Conservation (phyloP, 1,140 invertebrate species). For the Papilio helenus region DNA sequence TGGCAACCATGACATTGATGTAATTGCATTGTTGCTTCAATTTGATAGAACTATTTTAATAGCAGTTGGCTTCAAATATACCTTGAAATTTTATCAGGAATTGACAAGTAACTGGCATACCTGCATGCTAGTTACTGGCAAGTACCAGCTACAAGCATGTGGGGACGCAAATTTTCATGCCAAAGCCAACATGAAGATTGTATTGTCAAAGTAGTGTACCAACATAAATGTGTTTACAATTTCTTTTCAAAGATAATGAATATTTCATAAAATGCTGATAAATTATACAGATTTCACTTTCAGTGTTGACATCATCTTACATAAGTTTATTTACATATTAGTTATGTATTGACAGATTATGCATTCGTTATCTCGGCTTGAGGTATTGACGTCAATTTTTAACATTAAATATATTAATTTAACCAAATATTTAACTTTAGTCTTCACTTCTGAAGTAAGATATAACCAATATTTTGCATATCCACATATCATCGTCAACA, state of each 20-base stretch:
- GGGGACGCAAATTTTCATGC: too few relatives aligned
- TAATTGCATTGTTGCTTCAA: slow-evolving; percentile 13
- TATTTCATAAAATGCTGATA: not conserved
- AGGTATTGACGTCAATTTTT: not conserved
- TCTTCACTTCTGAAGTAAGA: not conserved
- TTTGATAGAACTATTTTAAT: slow-evolving; percentile 12
- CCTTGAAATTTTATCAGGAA: not conserved
- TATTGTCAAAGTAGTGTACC: too few relatives aligned
- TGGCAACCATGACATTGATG: slow-evolving; percentile 23
- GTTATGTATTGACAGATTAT: not conserved
- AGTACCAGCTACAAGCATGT: too few relatives aligned
- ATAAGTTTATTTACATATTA: slow-evolving; percentile 15
- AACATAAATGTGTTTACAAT: not conserved
- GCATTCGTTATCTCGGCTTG: not conserved
- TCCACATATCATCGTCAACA: not conserved
- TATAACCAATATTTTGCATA: slow-evolving; percentile 5
- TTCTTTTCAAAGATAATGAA: not conserved
- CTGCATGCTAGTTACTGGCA: too few relatives aligned
- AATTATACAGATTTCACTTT: slow-evolving; percentile 17
- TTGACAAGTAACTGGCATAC: not conserved
- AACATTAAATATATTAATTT: slow-evolving; percentile 25
- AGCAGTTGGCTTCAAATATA: not conserved
- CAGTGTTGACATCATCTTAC: not conserved
- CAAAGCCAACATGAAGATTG: too few relatives aligned
- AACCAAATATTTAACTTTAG: not conserved